Evolutionary conservation across 2,888 invertebrate genomes (phyloP).

Genomic region (Dugesia japonica): DNA sequence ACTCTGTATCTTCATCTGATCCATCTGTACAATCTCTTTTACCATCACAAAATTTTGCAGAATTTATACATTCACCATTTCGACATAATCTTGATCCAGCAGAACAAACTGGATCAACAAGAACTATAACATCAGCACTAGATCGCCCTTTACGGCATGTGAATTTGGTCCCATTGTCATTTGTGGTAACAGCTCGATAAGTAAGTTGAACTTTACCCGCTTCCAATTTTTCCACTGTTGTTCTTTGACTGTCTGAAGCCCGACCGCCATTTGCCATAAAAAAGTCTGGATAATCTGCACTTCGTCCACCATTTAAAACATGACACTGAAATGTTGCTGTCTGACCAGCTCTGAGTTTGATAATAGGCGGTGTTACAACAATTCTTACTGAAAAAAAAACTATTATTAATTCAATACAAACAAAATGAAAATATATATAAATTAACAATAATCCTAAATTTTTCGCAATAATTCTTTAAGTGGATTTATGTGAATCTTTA

Average conservation of each 20-base stretch:
- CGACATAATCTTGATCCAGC: slow-evolving; percentile 1
- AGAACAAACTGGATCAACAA: neutral
- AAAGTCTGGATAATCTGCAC: neutral
- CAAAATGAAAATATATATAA: no score
- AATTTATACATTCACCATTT: slow-evolving; percentile 17
- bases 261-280: neutral
- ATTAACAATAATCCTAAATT: no score
- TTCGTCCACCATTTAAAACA: neutral
- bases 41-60: neutral
- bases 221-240: neutral
- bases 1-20: neutral
- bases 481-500: no score
- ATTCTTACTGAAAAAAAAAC: neutral
- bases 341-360: neutral
- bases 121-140: neutral
- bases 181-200: slow-evolving; percentile 16
- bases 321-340: neutral
- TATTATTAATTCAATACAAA: no score
- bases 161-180: slow-evolving; percentile 4
- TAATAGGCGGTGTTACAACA: neutral
- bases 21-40: neutral
- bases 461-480: no score
- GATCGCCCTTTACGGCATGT: neutral
- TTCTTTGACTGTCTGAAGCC: neutral
- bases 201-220: neutral